Percentiles rank a stretch among this genome's conserved stretches.
Conservation (phyloP, 2,797 vertebrate genomes). For the Phataginus tricuspis region DNA sequence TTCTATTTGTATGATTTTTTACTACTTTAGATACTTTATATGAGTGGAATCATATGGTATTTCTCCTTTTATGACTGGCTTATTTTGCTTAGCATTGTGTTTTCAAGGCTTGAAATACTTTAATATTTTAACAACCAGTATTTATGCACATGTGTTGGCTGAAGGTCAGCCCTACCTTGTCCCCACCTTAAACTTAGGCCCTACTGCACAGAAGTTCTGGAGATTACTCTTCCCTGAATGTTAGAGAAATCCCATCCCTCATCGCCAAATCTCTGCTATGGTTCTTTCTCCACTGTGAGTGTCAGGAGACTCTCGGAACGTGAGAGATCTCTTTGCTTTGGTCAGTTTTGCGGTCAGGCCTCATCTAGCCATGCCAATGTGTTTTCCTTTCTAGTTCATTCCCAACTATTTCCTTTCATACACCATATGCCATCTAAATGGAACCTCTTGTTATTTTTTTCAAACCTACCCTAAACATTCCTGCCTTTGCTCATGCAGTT, state of each 20-base stretch:
- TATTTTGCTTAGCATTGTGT: background rate
- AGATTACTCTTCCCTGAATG: background rate
- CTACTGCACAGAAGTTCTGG: background rate
- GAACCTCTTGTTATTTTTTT: background rate
- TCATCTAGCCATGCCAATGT: background rate
- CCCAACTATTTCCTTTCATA: background rate
- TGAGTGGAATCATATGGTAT: background rate
- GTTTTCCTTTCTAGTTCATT: background rate
- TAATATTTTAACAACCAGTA: background rate
- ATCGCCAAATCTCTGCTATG: background rate
- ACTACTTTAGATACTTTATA: background rate
- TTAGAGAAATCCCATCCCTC: background rate
- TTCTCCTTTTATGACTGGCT: background rate
- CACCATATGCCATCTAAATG: background rate
- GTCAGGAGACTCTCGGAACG: background rate
- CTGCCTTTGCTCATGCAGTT: background rate
- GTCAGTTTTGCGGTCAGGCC: background rate
- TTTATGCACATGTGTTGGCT: background rate
- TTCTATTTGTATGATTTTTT: background rate
- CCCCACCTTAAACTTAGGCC: background rate
- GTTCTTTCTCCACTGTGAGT: background rate
- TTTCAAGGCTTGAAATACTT: background rate
- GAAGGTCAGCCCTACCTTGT: background rate
- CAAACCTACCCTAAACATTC: background rate
- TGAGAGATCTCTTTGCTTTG: background rate